phyloP scores from a whole-genome alignment of 2,113 vertebrate genomes.

The Labrus mixtus region DNA sequence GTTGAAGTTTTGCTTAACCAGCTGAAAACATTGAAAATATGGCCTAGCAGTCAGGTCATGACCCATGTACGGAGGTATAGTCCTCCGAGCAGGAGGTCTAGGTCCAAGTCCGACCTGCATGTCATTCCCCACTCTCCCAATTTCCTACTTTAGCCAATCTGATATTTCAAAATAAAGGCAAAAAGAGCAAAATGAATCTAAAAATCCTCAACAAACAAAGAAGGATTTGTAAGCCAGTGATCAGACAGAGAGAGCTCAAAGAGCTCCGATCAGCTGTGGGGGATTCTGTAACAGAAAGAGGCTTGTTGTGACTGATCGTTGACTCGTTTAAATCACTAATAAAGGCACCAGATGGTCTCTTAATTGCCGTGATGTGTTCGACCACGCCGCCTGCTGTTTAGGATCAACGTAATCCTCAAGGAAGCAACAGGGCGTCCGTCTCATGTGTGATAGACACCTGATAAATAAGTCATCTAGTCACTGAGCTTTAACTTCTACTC shows the following conservation, averaged over 20 bases:
- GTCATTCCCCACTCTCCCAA: too few relatives aligned
- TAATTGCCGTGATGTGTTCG: background rate
- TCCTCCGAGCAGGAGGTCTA: too few relatives aligned
- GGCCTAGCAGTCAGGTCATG: too few relatives aligned
- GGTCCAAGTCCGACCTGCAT: too few relatives aligned
- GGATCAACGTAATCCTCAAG: background rate
- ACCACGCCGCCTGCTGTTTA: background rate
- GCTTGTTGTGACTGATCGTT: background rate
- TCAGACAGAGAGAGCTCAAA: background rate
- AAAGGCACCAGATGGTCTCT: background rate
- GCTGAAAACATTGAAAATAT: too few relatives aligned
- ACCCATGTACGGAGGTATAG: too few relatives aligned
- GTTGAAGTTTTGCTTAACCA: too few relatives aligned
- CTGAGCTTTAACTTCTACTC: background rate
- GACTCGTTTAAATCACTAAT: background rate
- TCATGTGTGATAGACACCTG: background rate
- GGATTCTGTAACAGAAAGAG: background rate
- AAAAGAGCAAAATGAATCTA: too few relatives aligned
- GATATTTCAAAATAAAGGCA: too few relatives aligned
- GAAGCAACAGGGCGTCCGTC: background rate
- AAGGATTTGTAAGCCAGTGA: background rate
- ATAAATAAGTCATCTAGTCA: background rate
- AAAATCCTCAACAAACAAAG: background rate
- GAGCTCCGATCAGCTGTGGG: background rate
- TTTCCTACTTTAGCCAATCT: too few relatives aligned